Percentiles rank a stretch among this genome's conserved stretches.
Conservation (phyloP, 2,888 invertebrate genomes). For the Caenorhabditis auriculariae region DNA sequence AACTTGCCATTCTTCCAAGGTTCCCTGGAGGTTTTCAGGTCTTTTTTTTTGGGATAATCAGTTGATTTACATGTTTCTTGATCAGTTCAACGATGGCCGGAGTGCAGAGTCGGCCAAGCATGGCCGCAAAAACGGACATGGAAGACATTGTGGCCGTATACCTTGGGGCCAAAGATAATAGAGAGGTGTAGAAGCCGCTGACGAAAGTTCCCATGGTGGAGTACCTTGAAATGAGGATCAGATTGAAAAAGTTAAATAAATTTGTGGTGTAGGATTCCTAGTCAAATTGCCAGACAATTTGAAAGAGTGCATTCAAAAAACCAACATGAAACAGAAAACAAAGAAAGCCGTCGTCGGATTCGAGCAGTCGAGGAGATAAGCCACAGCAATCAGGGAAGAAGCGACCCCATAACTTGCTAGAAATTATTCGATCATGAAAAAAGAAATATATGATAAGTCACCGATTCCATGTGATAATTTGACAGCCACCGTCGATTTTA, state of each 20-base stretch:
- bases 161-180: constrained; percentile 46
- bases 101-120: constrained; percentile 36
- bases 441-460: constrained; percentile 4
- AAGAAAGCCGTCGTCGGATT: constrained; percentile 34
- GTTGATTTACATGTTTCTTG: constrained; percentile 28
- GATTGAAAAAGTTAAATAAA: not conserved
- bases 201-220: constrained; percentile 33
- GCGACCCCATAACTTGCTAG: constrained; percentile 38
- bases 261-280: not conserved
- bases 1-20: constrained; percentile 29
- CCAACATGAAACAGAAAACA: constrained; percentile 39
- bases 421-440: constrained; percentile 2
- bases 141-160: constrained; percentile 51
- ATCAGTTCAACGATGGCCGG: constrained; percentile 39
- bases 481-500: constrained; percentile 36
- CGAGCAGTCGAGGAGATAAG: constrained; percentile 47
- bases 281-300: not conserved
- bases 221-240: constrained; percentile 15
- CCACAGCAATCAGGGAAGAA: constrained; percentile 31
- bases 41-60: not conserved
- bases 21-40: constrained; percentile 17
- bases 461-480: constrained; percentile 41
- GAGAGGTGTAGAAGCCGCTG: constrained; percentile 48
- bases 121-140: constrained; percentile 44
- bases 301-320: not conserved